phyloP scores from a whole-genome alignment of 1,140 invertebrate species.

The Drosophila pallidifrons region DNA sequence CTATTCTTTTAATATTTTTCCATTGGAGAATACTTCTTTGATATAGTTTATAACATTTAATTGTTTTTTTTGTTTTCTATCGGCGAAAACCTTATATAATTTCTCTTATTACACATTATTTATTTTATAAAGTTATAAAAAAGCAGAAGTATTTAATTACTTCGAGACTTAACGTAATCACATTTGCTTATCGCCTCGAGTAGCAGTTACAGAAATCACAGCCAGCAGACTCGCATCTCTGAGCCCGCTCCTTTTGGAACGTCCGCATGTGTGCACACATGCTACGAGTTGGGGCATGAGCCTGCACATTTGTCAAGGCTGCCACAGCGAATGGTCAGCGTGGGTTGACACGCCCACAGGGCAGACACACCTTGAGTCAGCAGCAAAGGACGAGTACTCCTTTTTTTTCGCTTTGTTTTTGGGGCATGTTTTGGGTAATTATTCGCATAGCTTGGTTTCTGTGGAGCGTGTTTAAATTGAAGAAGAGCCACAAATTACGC shows the following conservation, averaged over 20 bases:
- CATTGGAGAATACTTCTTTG: too few species aligned
- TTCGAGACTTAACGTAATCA: neutral
- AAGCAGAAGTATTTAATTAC: too few species aligned
- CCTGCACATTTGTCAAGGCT: conserved; percentile 35
- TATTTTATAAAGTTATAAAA: too few species aligned
- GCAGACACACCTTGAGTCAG: conserved; percentile 20
- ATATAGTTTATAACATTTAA: too few species aligned
- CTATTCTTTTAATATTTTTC: neutral
- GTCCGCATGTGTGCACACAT: conserved; percentile 32
- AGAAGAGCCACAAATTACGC: conserved; percentile 45
- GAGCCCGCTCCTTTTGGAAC: neutral
- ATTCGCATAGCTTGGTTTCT: conserved; percentile 15
- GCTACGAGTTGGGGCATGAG: neutral
- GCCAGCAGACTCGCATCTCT: neutral
- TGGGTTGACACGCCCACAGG: conserved; percentile 14
- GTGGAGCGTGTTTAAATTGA: conserved; percentile 30
- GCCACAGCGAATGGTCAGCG: conserved; percentile 8
- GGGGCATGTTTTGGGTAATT: conserved; percentile 33
- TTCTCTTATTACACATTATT: too few species aligned
- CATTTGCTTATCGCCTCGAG: neutral
- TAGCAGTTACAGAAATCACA: neutral
- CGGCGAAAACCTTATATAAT: too few species aligned
- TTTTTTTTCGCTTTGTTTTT: neutral
- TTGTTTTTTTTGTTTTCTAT: too few species aligned
- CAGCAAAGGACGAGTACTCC: neutral